Percentiles rank a stretch among this genome's conserved stretches.
Conservation (phyloP, 2,797 vertebrate genomes). For the Megaceryle alcyon region DNA sequence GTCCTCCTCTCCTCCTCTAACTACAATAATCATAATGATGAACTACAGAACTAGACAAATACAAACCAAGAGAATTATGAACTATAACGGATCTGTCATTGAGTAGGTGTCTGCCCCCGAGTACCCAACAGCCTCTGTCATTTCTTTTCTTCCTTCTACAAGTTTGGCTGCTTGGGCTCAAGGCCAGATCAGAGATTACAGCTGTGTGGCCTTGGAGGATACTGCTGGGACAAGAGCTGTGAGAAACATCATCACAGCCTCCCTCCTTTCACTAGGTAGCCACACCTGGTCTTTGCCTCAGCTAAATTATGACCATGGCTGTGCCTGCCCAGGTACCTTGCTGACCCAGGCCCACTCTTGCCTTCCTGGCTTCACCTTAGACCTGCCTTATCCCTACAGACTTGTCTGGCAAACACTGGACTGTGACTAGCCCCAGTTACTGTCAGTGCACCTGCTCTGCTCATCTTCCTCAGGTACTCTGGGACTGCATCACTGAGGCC, state of each 20-base stretch:
- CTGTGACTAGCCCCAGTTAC: background rate
- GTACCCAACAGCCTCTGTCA: background rate
- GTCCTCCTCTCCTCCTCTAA: background rate
- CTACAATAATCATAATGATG: background rate
- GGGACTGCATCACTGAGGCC: background rate
- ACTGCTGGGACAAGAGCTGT: background rate
- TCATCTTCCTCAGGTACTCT: background rate
- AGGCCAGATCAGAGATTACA: background rate
- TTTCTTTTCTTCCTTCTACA: background rate
- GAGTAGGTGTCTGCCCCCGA: background rate
- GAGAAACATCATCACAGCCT: background rate
- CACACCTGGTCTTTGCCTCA: background rate
- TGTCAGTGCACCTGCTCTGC: background rate
- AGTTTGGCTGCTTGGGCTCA: background rate
- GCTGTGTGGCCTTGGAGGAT: background rate
- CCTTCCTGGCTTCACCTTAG: background rate
- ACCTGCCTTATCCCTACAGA: background rate
- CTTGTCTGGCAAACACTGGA: background rate
- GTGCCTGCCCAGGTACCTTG: background rate
- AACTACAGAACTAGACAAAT: background rate
- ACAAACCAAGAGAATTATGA: background rate
- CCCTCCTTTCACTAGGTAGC: background rate
- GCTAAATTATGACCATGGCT: background rate
- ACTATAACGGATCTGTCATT: background rate
- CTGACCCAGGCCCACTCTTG: background rate